phyloP scores from a whole-genome alignment of 2,113 vertebrate genomes.

The Bambusicola thoracicus region DNA sequence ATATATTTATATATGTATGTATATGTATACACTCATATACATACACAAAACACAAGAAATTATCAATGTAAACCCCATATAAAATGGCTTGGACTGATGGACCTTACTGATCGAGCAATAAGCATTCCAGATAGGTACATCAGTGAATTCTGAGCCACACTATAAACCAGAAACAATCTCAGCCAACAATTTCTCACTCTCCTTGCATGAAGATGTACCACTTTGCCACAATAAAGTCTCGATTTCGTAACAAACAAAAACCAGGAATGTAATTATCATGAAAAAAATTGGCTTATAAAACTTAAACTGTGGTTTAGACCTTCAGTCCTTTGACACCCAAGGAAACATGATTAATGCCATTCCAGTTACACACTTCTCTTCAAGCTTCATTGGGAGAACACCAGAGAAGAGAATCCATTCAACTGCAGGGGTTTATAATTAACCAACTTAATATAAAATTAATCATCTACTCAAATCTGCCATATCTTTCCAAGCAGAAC shows the following conservation, averaged over 20 bases:
- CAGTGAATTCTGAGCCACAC: neutral
- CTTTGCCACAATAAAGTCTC: neutral
- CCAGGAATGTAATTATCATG: neutral
- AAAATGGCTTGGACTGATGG: neutral
- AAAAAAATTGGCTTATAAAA: neutral
- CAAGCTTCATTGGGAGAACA: neutral
- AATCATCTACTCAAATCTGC: neutral
- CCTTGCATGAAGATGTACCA: neutral
- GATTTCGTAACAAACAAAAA: neutral
- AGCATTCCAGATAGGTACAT: neutral
- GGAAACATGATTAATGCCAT: neutral
- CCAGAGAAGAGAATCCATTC: neutral
- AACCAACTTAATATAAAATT: neutral
- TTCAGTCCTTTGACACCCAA: neutral
- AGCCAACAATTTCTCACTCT: neutral
- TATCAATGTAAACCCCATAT: conserved; percentile 23
- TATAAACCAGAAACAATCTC: neutral
- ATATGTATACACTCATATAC: neutral
- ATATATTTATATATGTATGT: too few relatives aligned
- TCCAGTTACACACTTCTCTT: neutral
- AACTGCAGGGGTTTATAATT: neutral
- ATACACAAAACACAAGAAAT: neutral
- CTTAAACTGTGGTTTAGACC: neutral
- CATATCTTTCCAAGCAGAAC: neutral
- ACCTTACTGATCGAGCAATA: conserved; percentile 5